A percentile compares a stretch with the other conserved stretches of the same genome.
These are phyloP conservation scores for Syrista parreyssii DNA, from an alignment of 2,888 invertebrate species.

Conservation along the genomic window DNA sequence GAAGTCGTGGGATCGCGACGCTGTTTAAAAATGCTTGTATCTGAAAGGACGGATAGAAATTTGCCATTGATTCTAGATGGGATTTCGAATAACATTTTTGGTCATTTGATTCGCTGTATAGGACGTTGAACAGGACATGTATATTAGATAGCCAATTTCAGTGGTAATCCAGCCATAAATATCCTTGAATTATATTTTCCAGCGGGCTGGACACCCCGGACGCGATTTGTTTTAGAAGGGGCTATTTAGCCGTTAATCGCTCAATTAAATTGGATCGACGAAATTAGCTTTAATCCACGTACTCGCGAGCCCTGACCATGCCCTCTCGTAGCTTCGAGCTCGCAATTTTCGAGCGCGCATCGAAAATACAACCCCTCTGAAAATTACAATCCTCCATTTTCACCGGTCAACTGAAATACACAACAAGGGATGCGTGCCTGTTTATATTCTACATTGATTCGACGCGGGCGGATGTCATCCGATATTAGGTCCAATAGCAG, in stretches of 20 bases:
- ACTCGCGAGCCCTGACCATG: not conserved
- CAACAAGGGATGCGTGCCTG: not conserved
- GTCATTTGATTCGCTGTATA: slow-evolving; percentile 50
- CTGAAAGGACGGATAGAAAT: not conserved
- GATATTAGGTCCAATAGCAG: not conserved
- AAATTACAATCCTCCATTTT: not conserved
- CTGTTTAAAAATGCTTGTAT: not conserved
- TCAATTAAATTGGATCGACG: slow-evolving; percentile 64
- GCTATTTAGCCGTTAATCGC: slow-evolving; percentile 65
- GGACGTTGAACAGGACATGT: slow-evolving; percentile 52
- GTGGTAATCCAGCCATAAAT: slow-evolving; percentile 64
- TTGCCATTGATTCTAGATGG: not conserved
- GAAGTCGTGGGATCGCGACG: not conserved
- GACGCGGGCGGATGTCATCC: not conserved
- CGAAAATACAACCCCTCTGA: not conserved
- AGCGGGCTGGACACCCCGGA: slow-evolving; percentile 34
- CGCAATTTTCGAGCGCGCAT: not conserved
- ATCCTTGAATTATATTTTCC: slow-evolving; percentile 64
- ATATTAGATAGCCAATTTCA: slow-evolving; percentile 63
- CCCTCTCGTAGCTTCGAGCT: not conserved
- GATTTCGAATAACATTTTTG: slow-evolving; percentile 6
- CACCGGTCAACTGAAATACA: not conserved
- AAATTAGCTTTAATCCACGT: slow-evolving; percentile 60
- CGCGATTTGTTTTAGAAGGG: slow-evolving; percentile 30
- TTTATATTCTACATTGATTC: not conserved